Base-by-base conservation (phyloP, 1,140 invertebrate genomes). In the Halesus radiatus region DNA sequence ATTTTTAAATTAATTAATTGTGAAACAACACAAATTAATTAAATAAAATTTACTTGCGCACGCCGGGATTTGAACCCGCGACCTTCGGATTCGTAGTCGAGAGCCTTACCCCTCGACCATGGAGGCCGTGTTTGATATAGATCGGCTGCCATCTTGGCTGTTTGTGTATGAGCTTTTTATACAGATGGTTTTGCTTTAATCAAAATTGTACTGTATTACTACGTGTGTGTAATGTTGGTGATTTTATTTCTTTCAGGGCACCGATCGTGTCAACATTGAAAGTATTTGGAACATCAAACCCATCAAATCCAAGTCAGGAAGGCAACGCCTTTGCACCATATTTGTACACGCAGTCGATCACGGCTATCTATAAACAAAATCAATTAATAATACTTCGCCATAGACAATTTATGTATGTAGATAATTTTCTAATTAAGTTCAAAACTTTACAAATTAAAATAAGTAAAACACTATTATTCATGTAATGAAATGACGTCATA, bases 271-370 rank as follows among this genome's bases (percentile, higher is more conserved):
- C 3, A 88, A 91, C 37, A 89, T 92, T 13, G 87, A 89, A 3
- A 88, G 91, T 78, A 85, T 92, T 26, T 92, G 90, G 91, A 87
- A 85, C 53, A 80, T 92, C 0, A 86, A 84, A 16, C 90, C 90
- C 1, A 89, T 92, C 52, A 89, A 90, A 80, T 88, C 88, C 4
- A 87, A 90, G 73, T 87, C 86, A 15, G 92, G 91, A 23, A 88
- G 91, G 56, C 86, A 87, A 54, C 87, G 93, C 64, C 86, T 93
- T 77, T 92, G 92, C 0, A 89, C 92, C 79, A 89, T 93, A 18
- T 87, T 94, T 18, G 89, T 92, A 50, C 91, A 93, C 85, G 92
- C 91, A 76, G 90, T 93, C 8, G 90, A 93, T 80, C 89, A 88
- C 79, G 91, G 89, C 23, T 93, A 91, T 84, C 89, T 93, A 85